Conservation (phyloP, 2,113 vertebrate genomes). For the Azemiops feae region DNA sequence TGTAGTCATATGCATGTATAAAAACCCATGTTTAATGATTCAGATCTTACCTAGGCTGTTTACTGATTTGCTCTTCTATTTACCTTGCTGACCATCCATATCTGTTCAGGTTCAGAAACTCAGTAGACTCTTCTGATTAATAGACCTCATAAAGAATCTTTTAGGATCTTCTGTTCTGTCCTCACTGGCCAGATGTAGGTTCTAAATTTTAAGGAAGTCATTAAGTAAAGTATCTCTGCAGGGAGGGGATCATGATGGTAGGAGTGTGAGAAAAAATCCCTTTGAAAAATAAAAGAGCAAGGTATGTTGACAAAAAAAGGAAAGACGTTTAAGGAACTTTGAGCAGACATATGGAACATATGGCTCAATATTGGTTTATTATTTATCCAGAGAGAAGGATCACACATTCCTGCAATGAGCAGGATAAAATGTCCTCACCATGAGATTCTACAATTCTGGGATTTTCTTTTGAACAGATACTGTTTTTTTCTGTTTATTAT, state of each 20-base stretch:
- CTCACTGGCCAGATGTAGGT: not conserved
- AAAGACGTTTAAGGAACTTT: not conserved
- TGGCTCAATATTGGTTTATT: not conserved
- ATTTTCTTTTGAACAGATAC: not conserved
- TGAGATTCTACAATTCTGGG: not conserved
- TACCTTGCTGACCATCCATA: not conserved
- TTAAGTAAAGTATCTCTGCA: not conserved
- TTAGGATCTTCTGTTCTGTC: not conserved
- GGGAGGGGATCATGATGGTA: not conserved
- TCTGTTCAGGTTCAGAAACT: not conserved
- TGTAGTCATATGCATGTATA: not conserved
- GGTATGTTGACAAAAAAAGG: not conserved
- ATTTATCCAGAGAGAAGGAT: not conserved
- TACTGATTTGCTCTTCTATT: not conserved
- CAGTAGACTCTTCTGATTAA: not conserved
- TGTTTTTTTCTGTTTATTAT: not conserved
- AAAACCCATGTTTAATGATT: not conserved
- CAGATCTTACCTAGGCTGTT: not conserved
- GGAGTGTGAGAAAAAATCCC: not conserved
- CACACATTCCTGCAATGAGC: not conserved
- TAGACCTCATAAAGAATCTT: not conserved
- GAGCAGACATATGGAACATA: not conserved
- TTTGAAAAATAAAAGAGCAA: not conserved
- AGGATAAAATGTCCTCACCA: not conserved
- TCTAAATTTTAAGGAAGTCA: not conserved